These are phyloP conservation scores for Lepus americanus DNA, from an alignment of 2,113 vertebrate species.

Conservation along the genomic window DNA sequence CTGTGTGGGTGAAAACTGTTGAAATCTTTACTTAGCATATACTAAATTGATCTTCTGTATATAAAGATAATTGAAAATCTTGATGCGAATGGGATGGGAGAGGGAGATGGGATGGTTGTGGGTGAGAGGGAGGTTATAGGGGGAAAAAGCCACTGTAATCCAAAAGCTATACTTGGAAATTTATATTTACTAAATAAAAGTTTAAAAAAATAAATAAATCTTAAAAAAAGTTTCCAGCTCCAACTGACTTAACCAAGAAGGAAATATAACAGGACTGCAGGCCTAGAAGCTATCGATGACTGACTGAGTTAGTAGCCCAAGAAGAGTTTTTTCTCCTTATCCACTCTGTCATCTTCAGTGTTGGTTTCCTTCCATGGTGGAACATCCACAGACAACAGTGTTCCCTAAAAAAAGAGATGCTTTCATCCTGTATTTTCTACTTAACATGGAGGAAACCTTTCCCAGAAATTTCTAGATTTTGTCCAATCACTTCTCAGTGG, in stretches of 20 bases:
- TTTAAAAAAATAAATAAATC: too few species aligned
- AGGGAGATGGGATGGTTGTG: too few species aligned
- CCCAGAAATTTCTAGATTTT: neutral
- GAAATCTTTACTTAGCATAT: too few species aligned
- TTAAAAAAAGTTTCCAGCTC: neutral
- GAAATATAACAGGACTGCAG: neutral
- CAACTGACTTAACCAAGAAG: constrained; percentile 19
- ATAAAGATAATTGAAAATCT: too few species aligned
- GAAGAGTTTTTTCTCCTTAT: neutral
- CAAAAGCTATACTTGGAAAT: too few species aligned
- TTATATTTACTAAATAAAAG: too few species aligned
- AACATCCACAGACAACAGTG: neutral
- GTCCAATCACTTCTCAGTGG: neutral
- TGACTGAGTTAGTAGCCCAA: neutral
- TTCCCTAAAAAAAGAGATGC: neutral
- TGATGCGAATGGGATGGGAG: too few species aligned
- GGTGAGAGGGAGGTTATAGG: too few species aligned
- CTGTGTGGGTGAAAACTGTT: too few species aligned
- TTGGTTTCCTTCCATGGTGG: neutral
- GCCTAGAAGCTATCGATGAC: neutral
- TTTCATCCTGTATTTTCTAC: neutral
- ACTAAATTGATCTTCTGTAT: too few species aligned
- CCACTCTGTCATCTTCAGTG: neutral
- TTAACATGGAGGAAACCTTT: constrained; percentile 23
- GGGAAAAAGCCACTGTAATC: too few species aligned